These are phyloP conservation scores for Aphelenchoides avenae DNA, from an alignment of 1,140 invertebrate genomes.

Conservation along the genomic window DNA sequence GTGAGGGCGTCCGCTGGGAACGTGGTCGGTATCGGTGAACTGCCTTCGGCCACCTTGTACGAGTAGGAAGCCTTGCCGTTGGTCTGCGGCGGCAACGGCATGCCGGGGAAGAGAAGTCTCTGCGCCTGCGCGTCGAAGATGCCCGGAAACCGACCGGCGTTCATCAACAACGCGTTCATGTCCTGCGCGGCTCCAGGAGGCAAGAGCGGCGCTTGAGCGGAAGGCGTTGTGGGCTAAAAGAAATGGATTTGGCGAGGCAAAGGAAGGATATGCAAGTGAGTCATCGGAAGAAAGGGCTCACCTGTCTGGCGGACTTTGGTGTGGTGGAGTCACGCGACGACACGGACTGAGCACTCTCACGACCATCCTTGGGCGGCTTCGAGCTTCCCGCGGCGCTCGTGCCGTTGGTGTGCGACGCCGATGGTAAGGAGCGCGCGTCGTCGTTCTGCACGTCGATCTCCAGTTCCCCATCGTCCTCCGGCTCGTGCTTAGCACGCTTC, in stretches of 20 bases:
- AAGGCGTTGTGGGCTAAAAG: conserved; percentile 11
- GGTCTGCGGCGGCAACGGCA: not conserved
- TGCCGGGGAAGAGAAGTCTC: not conserved
- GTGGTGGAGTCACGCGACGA: conserved; percentile 43
- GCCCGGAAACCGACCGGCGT: conserved; percentile 12
- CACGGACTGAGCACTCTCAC: conserved; percentile 33
- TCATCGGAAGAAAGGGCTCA: no score
- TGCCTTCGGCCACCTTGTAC: conserved; percentile 82
- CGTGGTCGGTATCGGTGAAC: conserved; percentile 79
- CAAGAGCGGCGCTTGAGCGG: conserved; percentile 17
- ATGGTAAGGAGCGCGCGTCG: conserved; percentile 20
- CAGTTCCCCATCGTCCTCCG: conserved; percentile 55
- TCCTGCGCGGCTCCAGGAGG: conserved; percentile 4
- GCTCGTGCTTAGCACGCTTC: conserved; percentile 50
- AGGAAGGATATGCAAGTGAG: conserved; percentile 10
- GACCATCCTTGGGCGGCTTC: conserved; percentile 30
- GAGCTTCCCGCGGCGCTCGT: conserved; percentile 18
- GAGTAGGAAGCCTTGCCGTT: conserved; percentile 70
- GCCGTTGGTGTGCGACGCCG: conserved; percentile 25
- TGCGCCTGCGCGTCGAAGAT: conserved; percentile 19
- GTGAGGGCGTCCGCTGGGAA: conserved; percentile 90
- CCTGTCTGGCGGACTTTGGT: conserved; percentile 38
- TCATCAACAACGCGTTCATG: conserved; percentile 13
- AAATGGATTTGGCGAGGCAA: not conserved
- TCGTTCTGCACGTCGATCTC: conserved; percentile 57